Evolutionary conservation across 2,113 vertebrate genomes (phyloP).

Genomic region (Lepus europaeus): DNA sequence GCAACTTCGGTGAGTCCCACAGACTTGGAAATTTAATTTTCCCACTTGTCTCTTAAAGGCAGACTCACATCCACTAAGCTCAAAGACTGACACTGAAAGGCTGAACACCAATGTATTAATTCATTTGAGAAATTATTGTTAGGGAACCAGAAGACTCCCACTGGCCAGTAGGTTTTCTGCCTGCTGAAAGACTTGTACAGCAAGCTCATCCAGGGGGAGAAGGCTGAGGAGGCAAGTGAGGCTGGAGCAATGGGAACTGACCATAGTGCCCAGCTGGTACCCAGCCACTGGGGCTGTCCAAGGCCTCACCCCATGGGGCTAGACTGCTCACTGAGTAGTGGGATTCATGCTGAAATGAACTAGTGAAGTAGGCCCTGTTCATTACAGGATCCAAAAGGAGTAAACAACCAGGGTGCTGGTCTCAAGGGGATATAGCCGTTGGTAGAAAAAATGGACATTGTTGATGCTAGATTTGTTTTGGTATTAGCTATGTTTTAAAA

Average conservation of each 20-base stretch:
- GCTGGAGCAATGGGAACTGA: not conserved
- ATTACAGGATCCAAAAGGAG: not conserved
- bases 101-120: not conserved
- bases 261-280: fast-evolving
- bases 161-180: no score
- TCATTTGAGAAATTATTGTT: not conserved
- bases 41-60: not conserved
- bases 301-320: no score
- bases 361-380: not conserved
- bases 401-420: not conserved
- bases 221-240: not conserved
- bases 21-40: not conserved
- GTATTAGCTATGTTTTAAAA: not conserved
- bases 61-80: no score
- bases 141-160: not conserved
- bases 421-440: not conserved
- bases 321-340: fast-evolving
- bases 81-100: not conserved
- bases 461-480: not conserved
- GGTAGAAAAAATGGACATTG: not conserved
- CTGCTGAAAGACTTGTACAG: fast-evolving
- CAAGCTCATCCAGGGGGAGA: not conserved
- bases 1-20: not conserved
- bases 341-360: fast-evolving
- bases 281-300: not conserved